These are phyloP conservation scores for Podarcis siculus DNA, from an alignment of 2,797 vertebrate genomes.

Conservation along the genomic window DNA sequence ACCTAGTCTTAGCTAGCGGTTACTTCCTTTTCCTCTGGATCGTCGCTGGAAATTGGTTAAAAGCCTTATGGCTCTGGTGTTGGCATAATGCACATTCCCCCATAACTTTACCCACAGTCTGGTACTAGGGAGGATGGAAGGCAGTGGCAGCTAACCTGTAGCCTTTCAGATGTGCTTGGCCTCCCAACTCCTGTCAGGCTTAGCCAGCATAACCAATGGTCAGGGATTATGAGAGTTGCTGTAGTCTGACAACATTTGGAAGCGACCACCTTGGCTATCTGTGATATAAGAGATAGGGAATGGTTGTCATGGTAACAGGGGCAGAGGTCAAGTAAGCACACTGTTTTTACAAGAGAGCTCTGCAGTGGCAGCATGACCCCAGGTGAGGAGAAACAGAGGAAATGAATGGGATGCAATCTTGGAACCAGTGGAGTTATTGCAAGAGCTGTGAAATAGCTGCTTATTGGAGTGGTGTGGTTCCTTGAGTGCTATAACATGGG, in stretches of 20 bases:
- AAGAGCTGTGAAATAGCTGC: background rate
- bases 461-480: background rate
- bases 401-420: background rate
- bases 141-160: too few relatives aligned
- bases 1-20: background rate
- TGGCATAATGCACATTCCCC: background rate
- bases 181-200: too few relatives aligned
- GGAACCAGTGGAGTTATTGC: background rate
- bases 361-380: background rate
- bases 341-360: background rate
- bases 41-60: background rate
- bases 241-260: too few relatives aligned
- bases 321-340: background rate
- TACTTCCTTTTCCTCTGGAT: background rate
- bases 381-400: background rate
- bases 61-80: background rate
- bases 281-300: background rate
- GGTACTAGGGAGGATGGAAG: background rate
- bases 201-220: too few relatives aligned
- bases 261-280: too few relatives aligned
- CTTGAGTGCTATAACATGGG: background rate
- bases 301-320: background rate
- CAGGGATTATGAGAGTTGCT: too few relatives aligned
- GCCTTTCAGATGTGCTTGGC: too few relatives aligned
- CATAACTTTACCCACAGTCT: background rate